A percentile compares a stretch with the other conserved stretches of the same genome.
Evolutionary conservation across 2,113 vertebrate species (phyloP).

Genomic region (Phrynosoma blainvillii): DNA sequence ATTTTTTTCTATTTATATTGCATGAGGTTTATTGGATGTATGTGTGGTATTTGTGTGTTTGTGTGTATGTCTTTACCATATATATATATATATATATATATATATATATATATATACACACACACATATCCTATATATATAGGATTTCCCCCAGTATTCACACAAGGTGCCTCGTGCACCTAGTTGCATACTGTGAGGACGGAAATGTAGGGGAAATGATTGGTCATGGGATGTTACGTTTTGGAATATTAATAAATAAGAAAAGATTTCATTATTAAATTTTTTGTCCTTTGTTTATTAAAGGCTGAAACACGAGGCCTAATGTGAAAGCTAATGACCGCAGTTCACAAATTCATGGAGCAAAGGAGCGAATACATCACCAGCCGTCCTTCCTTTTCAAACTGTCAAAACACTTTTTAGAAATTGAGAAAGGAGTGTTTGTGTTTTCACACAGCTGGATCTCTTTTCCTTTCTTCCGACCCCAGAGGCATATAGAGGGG

Average conservation of each 20-base stretch:
- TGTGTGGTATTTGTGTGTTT: not conserved
- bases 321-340: not conserved
- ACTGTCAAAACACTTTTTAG: not conserved
- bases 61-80: too few relatives aligned
- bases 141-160: constrained; percentile 62
- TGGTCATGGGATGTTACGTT: constrained; percentile 46
- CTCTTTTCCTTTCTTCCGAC: too few relatives aligned
- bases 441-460: not conserved
- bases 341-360: too few relatives aligned
- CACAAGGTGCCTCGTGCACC: constrained; percentile 65
- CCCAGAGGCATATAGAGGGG: too few relatives aligned
- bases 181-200: constrained; percentile 62
- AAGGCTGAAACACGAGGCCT: accelerated
- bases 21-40: constrained; percentile 62
- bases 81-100: not conserved
- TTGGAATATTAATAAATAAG: constrained; percentile 69
- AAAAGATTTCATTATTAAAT: not conserved
- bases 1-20: constrained; percentile 55
- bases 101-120: too few relatives aligned
- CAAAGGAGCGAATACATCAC: not conserved
- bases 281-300: constrained; percentile 10
- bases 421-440: not conserved
- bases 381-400: not conserved
- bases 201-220: constrained; percentile 19
- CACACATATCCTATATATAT: not conserved